A percentile compares a stretch with the other conserved stretches of the same genome.
Conservation (phyloP, 2,113 vertebrate species). For the Dromiciops gliroides region DNA sequence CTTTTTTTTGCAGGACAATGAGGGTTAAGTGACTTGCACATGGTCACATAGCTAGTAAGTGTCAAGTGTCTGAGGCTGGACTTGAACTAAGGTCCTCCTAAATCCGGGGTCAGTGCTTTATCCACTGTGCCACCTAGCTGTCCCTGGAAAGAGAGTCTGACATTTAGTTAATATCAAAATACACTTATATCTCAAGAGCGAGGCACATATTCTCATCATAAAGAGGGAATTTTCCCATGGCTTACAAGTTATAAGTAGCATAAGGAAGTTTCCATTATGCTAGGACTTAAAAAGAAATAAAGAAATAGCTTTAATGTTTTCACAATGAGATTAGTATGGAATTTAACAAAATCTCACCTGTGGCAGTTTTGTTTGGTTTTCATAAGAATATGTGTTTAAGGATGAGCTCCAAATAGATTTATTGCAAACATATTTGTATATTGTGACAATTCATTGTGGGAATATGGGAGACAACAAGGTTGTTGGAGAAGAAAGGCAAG, state of each 20-base stretch:
- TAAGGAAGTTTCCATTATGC: neutral
- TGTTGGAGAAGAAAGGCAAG: neutral
- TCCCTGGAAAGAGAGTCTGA: too few species aligned
- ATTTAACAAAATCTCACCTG: neutral
- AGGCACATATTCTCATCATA: neutral
- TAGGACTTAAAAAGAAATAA: neutral
- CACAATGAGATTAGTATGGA: neutral
- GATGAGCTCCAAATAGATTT: neutral
- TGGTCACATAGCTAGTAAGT: too few species aligned
- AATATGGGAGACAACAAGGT: neutral
- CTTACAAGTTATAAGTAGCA: neutral
- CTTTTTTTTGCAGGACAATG: too few species aligned
- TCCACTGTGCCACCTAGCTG: too few species aligned
- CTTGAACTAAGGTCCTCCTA: too few species aligned
- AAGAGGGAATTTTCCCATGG: neutral
- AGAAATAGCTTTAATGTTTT: neutral
- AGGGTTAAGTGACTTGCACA: too few species aligned
- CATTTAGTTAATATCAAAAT: neutral
- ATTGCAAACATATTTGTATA: neutral
- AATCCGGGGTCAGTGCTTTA: too few species aligned
- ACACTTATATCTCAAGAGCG: neutral
- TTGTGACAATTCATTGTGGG: neutral
- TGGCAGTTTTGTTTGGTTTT: neutral
- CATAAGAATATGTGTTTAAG: neutral
- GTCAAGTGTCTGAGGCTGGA: too few species aligned